Percentiles rank a stretch among this genome's conserved stretches.
Conservation (phyloP, 2,888 invertebrate genomes). For the Hyposoter dolosus region DNA sequence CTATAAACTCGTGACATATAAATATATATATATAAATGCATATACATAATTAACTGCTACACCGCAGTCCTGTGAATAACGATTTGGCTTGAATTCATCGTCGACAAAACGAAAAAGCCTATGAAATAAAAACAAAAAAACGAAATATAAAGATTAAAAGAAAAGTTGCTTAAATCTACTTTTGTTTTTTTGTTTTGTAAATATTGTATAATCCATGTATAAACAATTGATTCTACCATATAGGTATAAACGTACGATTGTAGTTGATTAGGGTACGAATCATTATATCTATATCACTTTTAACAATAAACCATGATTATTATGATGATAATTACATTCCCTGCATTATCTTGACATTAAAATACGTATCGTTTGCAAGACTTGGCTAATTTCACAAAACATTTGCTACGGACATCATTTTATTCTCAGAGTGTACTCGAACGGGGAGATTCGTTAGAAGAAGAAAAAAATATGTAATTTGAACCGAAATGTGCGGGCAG, state of each 20-base stretch:
- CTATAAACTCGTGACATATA: constrained; percentile 17
- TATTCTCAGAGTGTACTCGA: background rate
- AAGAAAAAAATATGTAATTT: background rate
- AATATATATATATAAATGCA: constrained; percentile 34
- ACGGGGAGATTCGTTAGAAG: background rate
- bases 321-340: constrained; percentile 75
- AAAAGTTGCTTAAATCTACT: constrained; percentile 80
- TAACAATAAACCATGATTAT: constrained; percentile 84
- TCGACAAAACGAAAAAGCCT: constrained; percentile 69
- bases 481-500: background rate
- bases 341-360: background rate
- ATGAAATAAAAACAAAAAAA: constrained; percentile 43
- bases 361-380: background rate
- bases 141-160: constrained; percentile 7
- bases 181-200: constrained; percentile 83
- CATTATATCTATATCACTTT: constrained; percentile 84
- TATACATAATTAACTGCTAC: constrained; percentile 19
- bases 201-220: constrained; percentile 85
- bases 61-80: constrained; percentile 74
- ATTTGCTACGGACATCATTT: background rate
- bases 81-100: constrained; percentile 74
- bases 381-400: background rate
- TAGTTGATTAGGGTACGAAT: constrained; percentile 83
- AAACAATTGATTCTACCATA: constrained; percentile 82
- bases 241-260: constrained; percentile 83